These are phyloP conservation scores for Meandrusa payeni DNA, from an alignment of 2,888 invertebrate genomes.

Conservation along the genomic window DNA sequence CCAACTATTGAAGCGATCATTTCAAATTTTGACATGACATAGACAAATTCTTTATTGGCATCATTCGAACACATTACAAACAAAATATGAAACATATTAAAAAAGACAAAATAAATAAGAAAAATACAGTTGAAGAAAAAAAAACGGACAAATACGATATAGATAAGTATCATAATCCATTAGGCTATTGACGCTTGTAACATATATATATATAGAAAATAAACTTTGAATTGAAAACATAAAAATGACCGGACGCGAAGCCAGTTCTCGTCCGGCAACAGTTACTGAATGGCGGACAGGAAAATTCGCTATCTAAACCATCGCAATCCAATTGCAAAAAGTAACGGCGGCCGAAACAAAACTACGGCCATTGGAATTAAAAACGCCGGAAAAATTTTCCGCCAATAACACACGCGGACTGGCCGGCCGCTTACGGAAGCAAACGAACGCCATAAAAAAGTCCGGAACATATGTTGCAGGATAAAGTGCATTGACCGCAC, in stretches of 20 bases:
- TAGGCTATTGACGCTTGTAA: too few relatives aligned
- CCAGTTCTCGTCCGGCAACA: conserved; percentile 3
- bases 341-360: conserved; percentile 29
- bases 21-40: too few relatives aligned
- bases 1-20: too few relatives aligned
- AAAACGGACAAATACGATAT: too few relatives aligned
- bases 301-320: conserved; percentile 27
- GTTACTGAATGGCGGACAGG: conserved; percentile 15
- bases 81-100: too few relatives aligned
- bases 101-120: too few relatives aligned
- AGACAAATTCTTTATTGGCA: too few relatives aligned
- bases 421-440: conserved; percentile 35
- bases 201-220: too few relatives aligned
- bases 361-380: conserved; percentile 37
- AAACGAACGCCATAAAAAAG: conserved; percentile 60
- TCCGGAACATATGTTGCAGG: conserved; percentile 58
- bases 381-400: conserved; percentile 39
- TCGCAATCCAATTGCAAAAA: conserved; percentile 30
- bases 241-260: conserved; percentile 5
- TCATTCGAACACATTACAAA: too few relatives aligned
- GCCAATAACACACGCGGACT: conserved; percentile 44
- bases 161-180: too few relatives aligned
- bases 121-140: too few relatives aligned
- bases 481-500: conserved; percentile 43
- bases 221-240: too few relatives aligned